Evolutionary conservation across 2,797 vertebrate species (phyloP), one percentile per base, ranked within the genome.

Genomic region (Botia almorhae): DNA sequence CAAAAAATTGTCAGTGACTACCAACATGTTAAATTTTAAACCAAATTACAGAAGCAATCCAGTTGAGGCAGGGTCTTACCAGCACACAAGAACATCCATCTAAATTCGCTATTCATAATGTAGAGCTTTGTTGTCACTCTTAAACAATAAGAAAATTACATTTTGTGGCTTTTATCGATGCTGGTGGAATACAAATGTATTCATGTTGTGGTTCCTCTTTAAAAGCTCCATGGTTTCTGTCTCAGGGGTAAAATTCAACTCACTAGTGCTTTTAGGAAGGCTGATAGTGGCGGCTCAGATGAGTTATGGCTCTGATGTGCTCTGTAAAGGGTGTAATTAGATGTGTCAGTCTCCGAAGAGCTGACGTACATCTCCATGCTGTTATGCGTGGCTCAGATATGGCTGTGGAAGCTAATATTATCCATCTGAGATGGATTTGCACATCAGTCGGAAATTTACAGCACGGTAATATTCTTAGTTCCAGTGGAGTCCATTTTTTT

Each of bases 1-100:
- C 81, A 83, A 85, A 87, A 89, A 91, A 86, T 46, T 19, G 53
- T 2, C 48, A 36, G 26, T 73, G 74, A 85, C 80, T 69, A 75
- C 65, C 46, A 48, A 26, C 71, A 56, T 84, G n/a, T n/a, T n/a
- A n/a, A n/a, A n/a, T n/a, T n/a, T n/a, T n/a, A n/a, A n/a, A n/a
- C n/a, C n/a, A n/a, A 29, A 81, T 81, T 65, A 75, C 65, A 65
- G n/a, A 82, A 73, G 10, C 33, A 69, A 51, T 26, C 74, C 39
- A 53, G 50, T 50, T 81, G 70, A 82, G 51, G 80, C 63, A 48
- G n/a, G 79, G 76, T 85, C 67, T 86, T 39, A 80, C 21, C 26
- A 83, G 81, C 73, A 16, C 36, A 39, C 36, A 39, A 39, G 7
- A 39, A 39, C 36, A 39, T 39, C 5, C 5, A 39, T 39, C 6